A percentile compares a stretch with the other conserved stretches of the same genome.
These are phyloP conservation scores for Hassar affinis DNA, from an alignment of 2,113 vertebrate genomes.

Conservation along the genomic window DNA sequence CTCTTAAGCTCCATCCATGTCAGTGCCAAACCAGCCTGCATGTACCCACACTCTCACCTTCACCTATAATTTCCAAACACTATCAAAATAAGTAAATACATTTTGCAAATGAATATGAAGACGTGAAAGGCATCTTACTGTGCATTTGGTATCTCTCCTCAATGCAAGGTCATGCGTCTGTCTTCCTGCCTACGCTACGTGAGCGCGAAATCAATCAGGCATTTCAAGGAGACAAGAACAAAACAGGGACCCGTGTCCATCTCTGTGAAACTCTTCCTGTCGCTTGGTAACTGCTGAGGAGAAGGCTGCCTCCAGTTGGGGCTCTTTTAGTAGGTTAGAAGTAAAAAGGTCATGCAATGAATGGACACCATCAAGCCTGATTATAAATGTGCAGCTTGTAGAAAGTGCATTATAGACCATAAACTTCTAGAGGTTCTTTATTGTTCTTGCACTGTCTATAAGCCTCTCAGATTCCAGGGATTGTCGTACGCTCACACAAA, in stretches of 20 bases:
- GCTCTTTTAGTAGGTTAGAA: constrained; percentile 20
- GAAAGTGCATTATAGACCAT: constrained; percentile 45
- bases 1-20: constrained; percentile 41
- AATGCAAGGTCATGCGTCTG: constrained; percentile 54
- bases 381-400: constrained; percentile 67
- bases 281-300: constrained; percentile 28
- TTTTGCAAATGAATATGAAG: constrained; percentile 45
- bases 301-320: constrained; percentile 9
- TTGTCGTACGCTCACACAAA: background rate
- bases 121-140: constrained; percentile 36
- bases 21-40: constrained; percentile 12
- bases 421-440: constrained; percentile 13
- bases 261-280: constrained; percentile 17
- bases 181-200: constrained; percentile 47
- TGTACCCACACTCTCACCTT: constrained; percentile 27
- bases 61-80: constrained; percentile 50
- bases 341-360: constrained; percentile 70
- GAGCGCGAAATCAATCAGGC: constrained; percentile 55
- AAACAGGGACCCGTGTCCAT: constrained; percentile 40
- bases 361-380: constrained; percentile 67
- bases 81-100: constrained; percentile 48
- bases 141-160: constrained; percentile 42
- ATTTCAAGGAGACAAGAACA: constrained; percentile 51
- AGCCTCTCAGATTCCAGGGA: background rate
- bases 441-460: constrained; percentile 2